These are phyloP conservation scores for Ginglymostoma cirratum DNA, from an alignment of 2,113 vertebrate species.

Conservation along the genomic window DNA sequence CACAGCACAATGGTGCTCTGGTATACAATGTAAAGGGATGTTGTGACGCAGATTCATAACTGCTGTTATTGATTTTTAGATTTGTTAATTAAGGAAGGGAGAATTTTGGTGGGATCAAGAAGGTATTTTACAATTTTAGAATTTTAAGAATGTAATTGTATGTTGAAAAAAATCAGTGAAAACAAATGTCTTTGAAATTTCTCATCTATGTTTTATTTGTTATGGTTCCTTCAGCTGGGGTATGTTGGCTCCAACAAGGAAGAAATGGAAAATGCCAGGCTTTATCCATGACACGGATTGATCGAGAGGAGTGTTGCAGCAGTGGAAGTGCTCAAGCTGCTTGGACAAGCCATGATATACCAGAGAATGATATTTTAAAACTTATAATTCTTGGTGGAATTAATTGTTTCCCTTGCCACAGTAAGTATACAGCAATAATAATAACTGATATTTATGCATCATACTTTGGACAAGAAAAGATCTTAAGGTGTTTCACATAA, in stretches of 20 bases:
- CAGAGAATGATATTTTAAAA: constrained; percentile 86
- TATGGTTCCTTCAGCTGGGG: constrained; percentile 62
- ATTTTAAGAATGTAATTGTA: not conserved
- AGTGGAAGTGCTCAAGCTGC: constrained; percentile 75
- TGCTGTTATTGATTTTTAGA: not conserved
- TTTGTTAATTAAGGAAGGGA: not conserved
- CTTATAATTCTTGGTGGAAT: constrained; percentile 85
- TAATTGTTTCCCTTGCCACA: constrained; percentile 88
- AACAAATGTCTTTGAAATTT: not conserved
- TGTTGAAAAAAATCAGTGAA: not conserved
- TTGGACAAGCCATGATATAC: constrained; percentile 85
- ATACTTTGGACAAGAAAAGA: too few relatives aligned
- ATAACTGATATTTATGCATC: not conserved
- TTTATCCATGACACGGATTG: constrained; percentile 80
- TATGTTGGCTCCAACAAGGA: constrained; percentile 89
- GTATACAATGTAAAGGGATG: not conserved
- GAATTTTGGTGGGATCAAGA: not conserved
- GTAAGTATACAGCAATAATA: constrained; percentile 51
- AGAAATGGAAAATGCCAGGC: constrained; percentile 78
- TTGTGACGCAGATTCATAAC: not conserved
- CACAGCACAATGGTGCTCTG: not conserved
- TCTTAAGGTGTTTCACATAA: not conserved
- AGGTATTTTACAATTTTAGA: not conserved
- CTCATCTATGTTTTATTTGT: not conserved
- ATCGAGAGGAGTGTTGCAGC: constrained; percentile 80